phyloP scores from a whole-genome alignment of 2,113 vertebrate species.

The Lasiurus cinereus region DNA sequence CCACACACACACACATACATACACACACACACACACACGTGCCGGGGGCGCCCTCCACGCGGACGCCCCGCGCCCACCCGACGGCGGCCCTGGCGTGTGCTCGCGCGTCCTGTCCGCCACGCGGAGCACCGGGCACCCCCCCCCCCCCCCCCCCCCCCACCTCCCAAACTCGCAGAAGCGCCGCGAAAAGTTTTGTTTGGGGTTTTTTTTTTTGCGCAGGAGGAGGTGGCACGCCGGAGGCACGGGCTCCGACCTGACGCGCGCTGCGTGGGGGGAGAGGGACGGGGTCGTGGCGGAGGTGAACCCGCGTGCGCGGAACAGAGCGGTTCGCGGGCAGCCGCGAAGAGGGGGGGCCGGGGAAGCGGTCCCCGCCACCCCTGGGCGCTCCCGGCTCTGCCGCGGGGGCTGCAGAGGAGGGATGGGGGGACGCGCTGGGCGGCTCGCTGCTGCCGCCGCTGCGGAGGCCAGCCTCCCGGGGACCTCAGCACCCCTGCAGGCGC shows the following conservation, averaged over 20 bases:
- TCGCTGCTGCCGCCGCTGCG: background rate
- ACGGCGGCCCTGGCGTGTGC: background rate
- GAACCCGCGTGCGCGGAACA: background rate
- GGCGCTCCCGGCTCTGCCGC: background rate
- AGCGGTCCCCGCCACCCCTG: background rate
- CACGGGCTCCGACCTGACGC: constrained; percentile 1
- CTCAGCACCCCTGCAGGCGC: background rate
- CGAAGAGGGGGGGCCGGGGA: background rate
- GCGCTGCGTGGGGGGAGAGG: background rate
- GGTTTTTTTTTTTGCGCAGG: constrained; percentile 15
- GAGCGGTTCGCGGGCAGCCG: background rate
- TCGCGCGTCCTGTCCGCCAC: background rate
- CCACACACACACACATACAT: too few species aligned
- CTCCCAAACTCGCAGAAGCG: constrained; percentile 4
- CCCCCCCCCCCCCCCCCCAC: background rate
- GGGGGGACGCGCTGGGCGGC: background rate
- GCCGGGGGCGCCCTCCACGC: background rate
- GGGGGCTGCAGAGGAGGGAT: constrained; percentile 49
- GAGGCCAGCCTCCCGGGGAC: constrained; percentile 23
- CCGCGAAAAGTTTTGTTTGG: constrained; percentile 74
- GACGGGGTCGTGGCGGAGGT: background rate
- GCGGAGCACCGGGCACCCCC: background rate
- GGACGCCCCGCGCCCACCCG: background rate
- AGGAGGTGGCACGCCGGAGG: background rate
- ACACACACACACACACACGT: too few species aligned